Percentiles rank a stretch among this genome's conserved stretches.
Conservation (phyloP, 2,888 invertebrate genomes). For the Watsonalla binaria region DNA sequence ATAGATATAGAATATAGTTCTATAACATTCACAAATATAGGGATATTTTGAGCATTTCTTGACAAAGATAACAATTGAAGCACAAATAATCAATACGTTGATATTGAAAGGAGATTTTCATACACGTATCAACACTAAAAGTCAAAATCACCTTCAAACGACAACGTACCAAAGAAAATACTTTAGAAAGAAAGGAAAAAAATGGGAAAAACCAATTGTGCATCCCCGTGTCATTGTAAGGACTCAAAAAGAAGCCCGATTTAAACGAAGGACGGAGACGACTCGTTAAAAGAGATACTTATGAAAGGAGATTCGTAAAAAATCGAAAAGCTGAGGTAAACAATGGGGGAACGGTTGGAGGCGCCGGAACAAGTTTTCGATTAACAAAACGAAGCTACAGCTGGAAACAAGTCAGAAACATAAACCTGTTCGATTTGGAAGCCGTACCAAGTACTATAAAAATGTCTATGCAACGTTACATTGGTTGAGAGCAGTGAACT, state of each 20-base stretch:
- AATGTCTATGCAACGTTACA: neutral
- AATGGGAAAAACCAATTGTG: constrained; percentile 44
- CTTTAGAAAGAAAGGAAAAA: constrained; percentile 26
- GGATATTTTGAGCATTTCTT: no score
- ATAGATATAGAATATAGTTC: no score
- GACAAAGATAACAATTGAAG: no score
- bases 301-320: constrained; percentile 41
- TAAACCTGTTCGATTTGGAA: constrained; percentile 18
- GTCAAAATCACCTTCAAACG: constrained; percentile 26
- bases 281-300: constrained; percentile 50
- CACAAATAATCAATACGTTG: no score
- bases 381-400: constrained; percentile 40
- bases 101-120: neutral
- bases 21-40: no score
- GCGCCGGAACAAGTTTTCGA: constrained; percentile 47
- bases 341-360: constrained; percentile 41
- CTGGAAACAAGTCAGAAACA: constrained; percentile 18
- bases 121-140: constrained; percentile 19
- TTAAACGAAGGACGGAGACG: constrained; percentile 41
- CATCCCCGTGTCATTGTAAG: constrained; percentile 40
- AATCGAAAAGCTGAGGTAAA: constrained; percentile 43
- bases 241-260: constrained; percentile 43
- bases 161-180: constrained; percentile 26
- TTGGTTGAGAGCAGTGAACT: constrained; percentile 7
- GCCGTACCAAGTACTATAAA: neutral